phyloP scores from a whole-genome alignment of 2,797 vertebrate species.

The Myotis pilosus region DNA sequence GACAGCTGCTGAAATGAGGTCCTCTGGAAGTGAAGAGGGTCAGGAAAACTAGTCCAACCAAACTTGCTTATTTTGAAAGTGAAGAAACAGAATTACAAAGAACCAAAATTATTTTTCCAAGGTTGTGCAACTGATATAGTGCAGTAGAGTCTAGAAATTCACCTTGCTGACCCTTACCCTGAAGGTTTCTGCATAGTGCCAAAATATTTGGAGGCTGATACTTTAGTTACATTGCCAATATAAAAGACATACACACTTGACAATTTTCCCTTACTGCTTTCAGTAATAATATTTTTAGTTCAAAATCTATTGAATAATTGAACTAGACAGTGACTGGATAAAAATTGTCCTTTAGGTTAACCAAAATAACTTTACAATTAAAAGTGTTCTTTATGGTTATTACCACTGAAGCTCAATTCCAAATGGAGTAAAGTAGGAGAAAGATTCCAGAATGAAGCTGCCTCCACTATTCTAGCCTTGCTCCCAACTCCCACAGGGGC shows the following conservation, averaged over 20 bases:
- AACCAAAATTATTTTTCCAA: neutral
- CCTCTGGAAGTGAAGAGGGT: neutral
- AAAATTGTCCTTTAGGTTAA: slow-evolving; percentile 21
- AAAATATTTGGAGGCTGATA: neutral
- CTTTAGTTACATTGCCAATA: neutral
- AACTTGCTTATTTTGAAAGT: slow-evolving; percentile 17
- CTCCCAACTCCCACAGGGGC: neutral
- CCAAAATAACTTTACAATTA: slow-evolving; percentile 45
- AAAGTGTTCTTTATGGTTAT: neutral
- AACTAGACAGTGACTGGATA: neutral
- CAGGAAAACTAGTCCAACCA: neutral
- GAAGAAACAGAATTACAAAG: neutral
- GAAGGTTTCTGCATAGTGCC: neutral
- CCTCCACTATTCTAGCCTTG: neutral
- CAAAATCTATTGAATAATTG: slow-evolving; percentile 24
- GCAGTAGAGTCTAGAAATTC: neutral
- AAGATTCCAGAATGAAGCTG: slow-evolving; percentile 21
- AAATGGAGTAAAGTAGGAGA: neutral
- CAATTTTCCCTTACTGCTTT: neutral
- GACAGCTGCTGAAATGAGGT: neutral
- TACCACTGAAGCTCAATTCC: neutral
- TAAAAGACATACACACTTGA: neutral
- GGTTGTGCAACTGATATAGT: neutral
- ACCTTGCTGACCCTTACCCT: neutral
- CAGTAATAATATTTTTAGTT: slow-evolving; percentile 39